Evolutionary conservation across 30 jellyfish, hydroid and myxozoan genomes (phyloP).

Genomic region (Chrysaora quinquecirrha): DNA sequence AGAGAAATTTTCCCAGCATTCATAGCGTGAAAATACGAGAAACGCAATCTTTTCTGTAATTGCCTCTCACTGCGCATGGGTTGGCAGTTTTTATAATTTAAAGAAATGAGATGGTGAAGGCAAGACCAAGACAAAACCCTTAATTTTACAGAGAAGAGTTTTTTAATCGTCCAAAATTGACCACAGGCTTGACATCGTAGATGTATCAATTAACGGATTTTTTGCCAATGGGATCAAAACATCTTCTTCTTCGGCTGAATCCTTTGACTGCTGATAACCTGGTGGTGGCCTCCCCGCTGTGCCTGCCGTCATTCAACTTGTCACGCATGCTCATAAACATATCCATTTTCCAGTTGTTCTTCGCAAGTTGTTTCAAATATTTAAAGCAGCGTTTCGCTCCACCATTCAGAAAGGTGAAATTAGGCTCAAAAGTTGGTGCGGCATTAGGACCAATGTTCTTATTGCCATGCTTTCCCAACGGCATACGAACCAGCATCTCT

Average conservation of each 20-base stretch:
- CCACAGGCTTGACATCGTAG: too few relatives aligned
- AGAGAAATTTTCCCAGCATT: too few relatives aligned
- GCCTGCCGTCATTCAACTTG: background rate
- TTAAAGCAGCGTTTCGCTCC: background rate
- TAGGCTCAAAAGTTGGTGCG: constrained; percentile 50
- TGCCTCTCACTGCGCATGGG: too few relatives aligned
- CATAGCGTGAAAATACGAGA: too few relatives aligned
- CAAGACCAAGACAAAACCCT: too few relatives aligned
- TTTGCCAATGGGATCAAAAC: background rate
- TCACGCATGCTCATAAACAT: background rate
- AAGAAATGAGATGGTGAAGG: too few relatives aligned
- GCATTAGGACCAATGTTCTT: constrained; percentile 35
- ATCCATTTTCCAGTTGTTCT: constrained; percentile 5
- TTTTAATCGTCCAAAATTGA: too few relatives aligned
- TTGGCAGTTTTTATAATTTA: too few relatives aligned
- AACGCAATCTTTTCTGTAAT: too few relatives aligned
- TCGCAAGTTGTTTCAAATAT: background rate
- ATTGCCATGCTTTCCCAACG: constrained; percentile 10
- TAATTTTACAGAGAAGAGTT: too few relatives aligned
- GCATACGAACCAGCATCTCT: constrained; percentile 20
- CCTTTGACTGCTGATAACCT: too few relatives aligned
- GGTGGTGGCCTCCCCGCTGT: too few relatives aligned
- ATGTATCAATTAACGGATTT: background rate
- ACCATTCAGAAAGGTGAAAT: background rate
- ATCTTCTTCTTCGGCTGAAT: background rate